Base-by-base conservation (phyloP, 2,888 invertebrate species). In the Sussaba pulchella region DNA sequence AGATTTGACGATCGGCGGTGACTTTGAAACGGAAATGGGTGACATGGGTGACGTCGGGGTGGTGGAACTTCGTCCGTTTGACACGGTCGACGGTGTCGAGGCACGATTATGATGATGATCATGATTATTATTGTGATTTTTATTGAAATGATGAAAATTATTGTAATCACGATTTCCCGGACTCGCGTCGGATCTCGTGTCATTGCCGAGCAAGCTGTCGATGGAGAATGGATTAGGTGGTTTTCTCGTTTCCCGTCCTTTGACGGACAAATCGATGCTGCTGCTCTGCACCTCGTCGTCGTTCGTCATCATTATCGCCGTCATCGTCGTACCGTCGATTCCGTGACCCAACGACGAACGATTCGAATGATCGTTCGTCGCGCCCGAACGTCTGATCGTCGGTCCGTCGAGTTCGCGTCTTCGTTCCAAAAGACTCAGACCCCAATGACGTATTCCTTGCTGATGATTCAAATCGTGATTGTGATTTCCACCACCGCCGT, bases 221-320 rank as follows among this genome's bases (percentile, higher is more conserved):
- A 97, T 97, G 93, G 97, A 97, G 94, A 97, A 97, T 66, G 97
- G 97, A 93, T 97, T 97, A 85, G 94, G 94, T 87, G 95, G 92
- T 94, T 95, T 93, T 94, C 95, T 91, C 94, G 94, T 92, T 92
- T 93, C 92, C 88, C 94, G 86, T 92, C 94, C 91, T 92, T 94
- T 93, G 6, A 92, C 91, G 1, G 92, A 92, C 26, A 92, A 84
- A 82, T 92, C 92, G 83, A 92, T 92, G 81, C 91, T 92, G 81
- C 91, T 88, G 82, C 91, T 92, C 81, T 92, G 92, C 4, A 90
- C 90, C 72, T 92, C 92, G 17, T 92, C 92, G 70, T 91, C 91
- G 82, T 84, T 92, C 92, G 19, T 92, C 92, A 67, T 91, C 91
- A 82, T 84, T 83, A 39, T 92, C 92, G 19, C 92, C 92, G 69